Conservation (phyloP, 2,113 vertebrate species). For the Aldabrachelys gigantea region DNA sequence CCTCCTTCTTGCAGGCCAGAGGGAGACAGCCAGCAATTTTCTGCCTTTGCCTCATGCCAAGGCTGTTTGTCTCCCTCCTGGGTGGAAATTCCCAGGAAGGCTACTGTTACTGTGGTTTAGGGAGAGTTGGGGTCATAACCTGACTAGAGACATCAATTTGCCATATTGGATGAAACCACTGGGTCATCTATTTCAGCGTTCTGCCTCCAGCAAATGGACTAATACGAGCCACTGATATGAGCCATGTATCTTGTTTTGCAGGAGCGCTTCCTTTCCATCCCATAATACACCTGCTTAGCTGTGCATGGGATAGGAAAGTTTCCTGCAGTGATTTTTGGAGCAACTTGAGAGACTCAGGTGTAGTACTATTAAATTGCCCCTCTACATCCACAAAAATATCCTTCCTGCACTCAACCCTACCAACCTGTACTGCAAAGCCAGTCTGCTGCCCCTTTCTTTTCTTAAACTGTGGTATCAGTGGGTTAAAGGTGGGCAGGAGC, state of each 20-base stretch:
- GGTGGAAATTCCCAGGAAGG: neutral
- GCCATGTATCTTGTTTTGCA: neutral
- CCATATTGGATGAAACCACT: neutral
- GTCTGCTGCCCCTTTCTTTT: neutral
- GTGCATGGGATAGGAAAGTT: neutral
- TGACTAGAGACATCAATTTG: neutral
- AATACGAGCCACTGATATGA: neutral
- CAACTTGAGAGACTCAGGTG: neutral
- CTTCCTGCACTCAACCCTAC: neutral
- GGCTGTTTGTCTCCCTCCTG: neutral
- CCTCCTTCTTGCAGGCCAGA: neutral
- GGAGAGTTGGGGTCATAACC: neutral
- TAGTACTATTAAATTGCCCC: neutral
- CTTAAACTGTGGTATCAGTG: neutral
- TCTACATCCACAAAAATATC: accelerated
- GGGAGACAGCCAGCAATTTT: neutral
- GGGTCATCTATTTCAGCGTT: neutral
- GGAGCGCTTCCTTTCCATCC: neutral
- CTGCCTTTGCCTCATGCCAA: neutral
- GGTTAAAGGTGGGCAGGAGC: neutral
- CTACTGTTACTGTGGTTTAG: accelerated
- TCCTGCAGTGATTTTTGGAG: neutral
- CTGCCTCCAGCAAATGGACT: neutral
- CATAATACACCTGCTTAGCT: neutral
- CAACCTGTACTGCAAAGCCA: neutral